Evolutionary conservation across 64 coral and sea anemone species (phyloP).

Genomic region (Hydrozoanthus tunicans): DNA sequence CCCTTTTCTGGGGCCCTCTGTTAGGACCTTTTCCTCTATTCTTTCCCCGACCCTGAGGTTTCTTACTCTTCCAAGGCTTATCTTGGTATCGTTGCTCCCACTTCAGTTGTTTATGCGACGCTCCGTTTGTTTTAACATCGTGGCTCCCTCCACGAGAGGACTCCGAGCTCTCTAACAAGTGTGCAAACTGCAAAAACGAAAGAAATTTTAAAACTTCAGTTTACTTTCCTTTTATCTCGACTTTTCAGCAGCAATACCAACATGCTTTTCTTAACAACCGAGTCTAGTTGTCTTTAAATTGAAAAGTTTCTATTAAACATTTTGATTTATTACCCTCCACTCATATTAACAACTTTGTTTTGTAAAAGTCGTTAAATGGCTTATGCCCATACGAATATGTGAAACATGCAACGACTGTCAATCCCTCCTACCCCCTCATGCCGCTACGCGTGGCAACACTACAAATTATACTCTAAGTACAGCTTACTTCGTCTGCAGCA

Average conservation of each 20-base stretch:
- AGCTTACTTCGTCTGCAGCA: slow-evolving; percentile 48
- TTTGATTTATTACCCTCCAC: too few relatives aligned
- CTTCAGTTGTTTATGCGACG: slow-evolving; percentile 25
- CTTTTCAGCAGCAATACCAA: too few relatives aligned
- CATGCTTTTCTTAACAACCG: too few relatives aligned
- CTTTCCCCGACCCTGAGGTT: background rate
- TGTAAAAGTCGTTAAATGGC: too few relatives aligned
- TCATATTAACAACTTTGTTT: too few relatives aligned
- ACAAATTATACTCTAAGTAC: background rate
- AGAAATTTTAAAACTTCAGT: too few relatives aligned
- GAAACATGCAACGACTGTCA: too few relatives aligned
- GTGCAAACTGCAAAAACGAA: slow-evolving; percentile 26
- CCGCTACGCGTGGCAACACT: background rate
- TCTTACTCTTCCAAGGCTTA: slow-evolving; percentile 25
- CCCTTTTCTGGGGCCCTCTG: background rate
- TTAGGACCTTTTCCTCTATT: slow-evolving; percentile 8
- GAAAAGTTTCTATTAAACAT: too few relatives aligned
- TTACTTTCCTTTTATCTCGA: too few relatives aligned
- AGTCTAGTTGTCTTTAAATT: too few relatives aligned
- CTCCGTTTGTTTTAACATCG: slow-evolving; percentile 38
- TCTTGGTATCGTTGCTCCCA: slow-evolving; percentile 42
- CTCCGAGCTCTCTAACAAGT: slow-evolving; percentile 50
- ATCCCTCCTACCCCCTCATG: too few relatives aligned
- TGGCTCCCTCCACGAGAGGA: slow-evolving; percentile 5
- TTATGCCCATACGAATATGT: too few relatives aligned